Percentiles rank a stretch among this genome's conserved stretches.
phyloP scores from a whole-genome alignment of 1,140 invertebrate genomes.

The Microplitis demolitor region DNA sequence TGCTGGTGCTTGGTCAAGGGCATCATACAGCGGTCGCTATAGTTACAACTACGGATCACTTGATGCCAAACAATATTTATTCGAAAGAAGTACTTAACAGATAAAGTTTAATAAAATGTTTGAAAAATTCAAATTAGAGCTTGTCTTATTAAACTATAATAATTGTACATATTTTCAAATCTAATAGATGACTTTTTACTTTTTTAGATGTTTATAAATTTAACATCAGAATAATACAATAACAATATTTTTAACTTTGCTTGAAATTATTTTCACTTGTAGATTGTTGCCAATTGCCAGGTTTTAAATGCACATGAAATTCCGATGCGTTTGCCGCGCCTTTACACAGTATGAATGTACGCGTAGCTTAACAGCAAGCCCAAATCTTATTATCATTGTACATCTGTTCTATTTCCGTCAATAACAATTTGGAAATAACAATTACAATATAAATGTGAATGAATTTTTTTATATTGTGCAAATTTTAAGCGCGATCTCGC shows the following conservation, averaged over 20 bases:
- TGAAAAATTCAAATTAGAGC: too few relatives aligned
- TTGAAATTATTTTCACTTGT: background rate
- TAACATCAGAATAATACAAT: too few relatives aligned
- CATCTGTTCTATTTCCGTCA: background rate
- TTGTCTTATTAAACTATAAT: background rate
- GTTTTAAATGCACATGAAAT: background rate
- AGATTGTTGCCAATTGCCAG: background rate
- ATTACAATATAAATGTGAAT: too few relatives aligned
- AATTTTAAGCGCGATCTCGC: too few relatives aligned
- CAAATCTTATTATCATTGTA: background rate
- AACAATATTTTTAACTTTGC: too few relatives aligned
- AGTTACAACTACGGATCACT: constrained; percentile 66
- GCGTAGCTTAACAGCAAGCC: background rate
- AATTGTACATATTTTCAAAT: too few relatives aligned
- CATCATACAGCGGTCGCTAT: constrained; percentile 58
- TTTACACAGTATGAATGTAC: background rate
- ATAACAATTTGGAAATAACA: too few relatives aligned
- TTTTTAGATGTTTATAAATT: too few relatives aligned
- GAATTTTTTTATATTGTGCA: too few relatives aligned
- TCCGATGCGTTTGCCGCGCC: background rate
- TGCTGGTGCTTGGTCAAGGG: constrained; percentile 66
- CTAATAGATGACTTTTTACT: too few relatives aligned
- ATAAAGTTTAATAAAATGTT: background rate
- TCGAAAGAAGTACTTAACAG: constrained; percentile 53
- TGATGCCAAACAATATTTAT: constrained; percentile 53